phyloP scores from a whole-genome alignment of 30 jellyfish, hydroid and myxozoan genomes.

The Aurelia sp. region DNA sequence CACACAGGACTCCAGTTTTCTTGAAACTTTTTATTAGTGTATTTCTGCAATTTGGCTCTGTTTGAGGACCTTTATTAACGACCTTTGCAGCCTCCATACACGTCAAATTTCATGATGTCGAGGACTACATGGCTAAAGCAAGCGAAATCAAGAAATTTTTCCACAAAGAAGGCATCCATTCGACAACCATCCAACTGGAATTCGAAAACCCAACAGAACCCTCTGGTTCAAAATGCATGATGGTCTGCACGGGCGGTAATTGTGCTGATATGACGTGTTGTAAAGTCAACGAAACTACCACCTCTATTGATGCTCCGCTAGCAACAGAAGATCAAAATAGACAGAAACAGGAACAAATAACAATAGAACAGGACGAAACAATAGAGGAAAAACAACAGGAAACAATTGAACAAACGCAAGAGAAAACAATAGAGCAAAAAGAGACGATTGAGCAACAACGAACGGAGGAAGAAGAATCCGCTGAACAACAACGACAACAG shows the following conservation, averaged over 20 bases:
- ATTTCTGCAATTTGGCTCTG: background rate
- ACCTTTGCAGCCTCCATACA: slow-evolving; percentile 89
- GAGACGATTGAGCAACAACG: background rate
- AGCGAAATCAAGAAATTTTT: slow-evolving; percentile 75
- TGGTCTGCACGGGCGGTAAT: slow-evolving; percentile 57
- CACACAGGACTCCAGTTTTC: no score
- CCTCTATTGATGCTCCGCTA: slow-evolving; percentile 9
- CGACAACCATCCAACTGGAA: slow-evolving; percentile 83
- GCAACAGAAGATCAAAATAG: no score
- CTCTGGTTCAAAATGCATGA: slow-evolving; percentile 66
- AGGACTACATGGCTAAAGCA: slow-evolving; percentile 78
- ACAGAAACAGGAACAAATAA: no score
- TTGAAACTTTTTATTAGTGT: no score
- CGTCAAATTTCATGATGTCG: slow-evolving; percentile 81
- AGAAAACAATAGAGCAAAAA: no score
- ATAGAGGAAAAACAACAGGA: no score
- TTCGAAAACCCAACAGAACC: slow-evolving; percentile 68
- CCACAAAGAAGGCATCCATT: slow-evolving; percentile 92
- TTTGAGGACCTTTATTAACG: background rate
- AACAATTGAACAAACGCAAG: no score
- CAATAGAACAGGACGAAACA: no score
- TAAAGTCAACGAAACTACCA: slow-evolving; percentile 33
- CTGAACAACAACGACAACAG: background rate
- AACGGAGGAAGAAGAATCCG: background rate
- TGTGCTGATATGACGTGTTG: slow-evolving; percentile 82